Conservation (phyloP, 2,113 vertebrate species). For the Crotalus horridus region DNA sequence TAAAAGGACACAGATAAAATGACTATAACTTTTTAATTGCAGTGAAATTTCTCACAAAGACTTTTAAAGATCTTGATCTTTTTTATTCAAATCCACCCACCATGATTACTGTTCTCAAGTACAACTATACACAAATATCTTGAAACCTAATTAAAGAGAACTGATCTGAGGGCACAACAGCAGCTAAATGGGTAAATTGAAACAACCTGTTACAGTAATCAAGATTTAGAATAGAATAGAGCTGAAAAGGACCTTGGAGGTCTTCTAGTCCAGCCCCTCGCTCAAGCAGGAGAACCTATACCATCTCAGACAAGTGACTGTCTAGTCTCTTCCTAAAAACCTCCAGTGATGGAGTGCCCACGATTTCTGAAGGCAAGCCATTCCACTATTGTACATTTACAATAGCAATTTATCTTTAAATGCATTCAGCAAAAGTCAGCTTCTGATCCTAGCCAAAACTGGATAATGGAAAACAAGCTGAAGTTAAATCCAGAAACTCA, state of each 20-base stretch:
- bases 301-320: too few species aligned
- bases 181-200: slow-evolving; percentile 1
- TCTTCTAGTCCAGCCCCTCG: too few species aligned
- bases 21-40: not conserved
- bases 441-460: not conserved
- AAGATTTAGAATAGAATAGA: not conserved
- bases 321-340: too few species aligned
- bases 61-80: slow-evolving; percentile 1
- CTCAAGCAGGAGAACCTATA: too few species aligned
- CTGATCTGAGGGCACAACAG: not conserved
- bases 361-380: too few species aligned
- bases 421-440: not conserved
- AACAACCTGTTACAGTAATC: slow-evolving; percentile 1
- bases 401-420: slow-evolving; percentile 7
- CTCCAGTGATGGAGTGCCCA: too few species aligned
- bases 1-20: not conserved
- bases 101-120: not conserved
- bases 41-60: not conserved
- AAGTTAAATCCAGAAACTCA: not conserved
- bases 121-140: not conserved
- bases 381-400: slow-evolving; percentile 3
- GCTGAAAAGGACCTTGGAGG: too few species aligned
- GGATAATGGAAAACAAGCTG: not conserved
- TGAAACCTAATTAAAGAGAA: not conserved
- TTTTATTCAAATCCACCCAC: not conserved